These are phyloP conservation scores for Helicorthomorpha holstii DNA, from an alignment of 1,140 invertebrate species.

Conservation along the genomic window DNA sequence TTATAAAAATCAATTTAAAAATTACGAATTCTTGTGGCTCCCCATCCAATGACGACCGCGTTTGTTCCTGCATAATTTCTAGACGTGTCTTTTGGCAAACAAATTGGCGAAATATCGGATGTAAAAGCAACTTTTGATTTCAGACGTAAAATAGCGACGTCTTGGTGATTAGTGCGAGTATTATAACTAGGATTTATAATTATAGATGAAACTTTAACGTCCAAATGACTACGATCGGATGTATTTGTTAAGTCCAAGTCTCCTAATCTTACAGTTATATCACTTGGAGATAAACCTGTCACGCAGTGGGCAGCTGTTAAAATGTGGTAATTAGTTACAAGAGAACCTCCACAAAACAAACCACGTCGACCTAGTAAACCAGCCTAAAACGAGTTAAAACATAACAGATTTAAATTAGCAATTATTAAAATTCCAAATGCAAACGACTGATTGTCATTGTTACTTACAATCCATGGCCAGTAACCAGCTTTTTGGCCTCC, in stretches of 20 bases:
- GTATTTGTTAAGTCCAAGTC: slow-evolving; percentile 1
- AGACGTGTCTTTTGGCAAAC: slow-evolving; percentile 27
- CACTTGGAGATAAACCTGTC: background rate
- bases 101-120: slow-evolving; percentile 38
- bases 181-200: slow-evolving; percentile 31
- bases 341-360: slow-evolving; percentile 1
- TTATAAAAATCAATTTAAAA: background rate
- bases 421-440: background rate
- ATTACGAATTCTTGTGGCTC: slow-evolving; percentile 33
- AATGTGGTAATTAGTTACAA: background rate
- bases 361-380: background rate
- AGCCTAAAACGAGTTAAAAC: slow-evolving; percentile 1
- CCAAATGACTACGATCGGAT: background rate
- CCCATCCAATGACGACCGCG: slow-evolving; percentile 66
- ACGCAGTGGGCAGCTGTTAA: slow-evolving; percentile 1
- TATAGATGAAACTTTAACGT: slow-evolving; percentile 19
- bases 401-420: background rate
- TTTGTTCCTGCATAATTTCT: slow-evolving; percentile 42
- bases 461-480: slow-evolving; percentile 3
- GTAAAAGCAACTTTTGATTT: slow-evolving; percentile 30
- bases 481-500: background rate
- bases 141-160: slow-evolving; percentile 14
- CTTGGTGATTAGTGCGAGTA: slow-evolving; percentile 18
- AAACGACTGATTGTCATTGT: background rate
- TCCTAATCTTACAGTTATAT: background rate